Percentiles rank a stretch among this genome's conserved stretches.
These are phyloP conservation scores for Paelopatides confundens DNA, from an alignment of 53 echinoderm and acorn worm genomes.

Conservation along the genomic window DNA sequence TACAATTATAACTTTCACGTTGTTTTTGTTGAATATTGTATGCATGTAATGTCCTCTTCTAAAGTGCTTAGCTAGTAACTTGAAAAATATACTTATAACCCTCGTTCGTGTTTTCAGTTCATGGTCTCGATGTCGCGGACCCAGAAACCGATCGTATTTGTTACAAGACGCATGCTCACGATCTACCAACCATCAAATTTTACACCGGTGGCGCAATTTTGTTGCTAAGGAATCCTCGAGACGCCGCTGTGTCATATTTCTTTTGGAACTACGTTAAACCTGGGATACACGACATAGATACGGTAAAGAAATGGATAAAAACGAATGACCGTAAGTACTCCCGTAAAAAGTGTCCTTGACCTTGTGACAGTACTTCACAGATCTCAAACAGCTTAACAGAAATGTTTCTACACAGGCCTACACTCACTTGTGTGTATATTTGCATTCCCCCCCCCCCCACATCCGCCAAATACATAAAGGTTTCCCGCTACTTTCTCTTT, in stretches of 20 bases:
- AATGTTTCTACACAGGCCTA: too few species aligned
- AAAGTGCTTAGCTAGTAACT: too few species aligned
- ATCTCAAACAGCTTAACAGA: too few species aligned
- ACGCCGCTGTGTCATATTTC: neutral
- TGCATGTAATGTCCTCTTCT: neutral
- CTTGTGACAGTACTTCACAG: too few species aligned
- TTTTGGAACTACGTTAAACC: neutral
- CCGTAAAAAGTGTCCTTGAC: too few species aligned
- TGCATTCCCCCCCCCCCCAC: too few species aligned
- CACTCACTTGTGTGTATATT: too few species aligned
- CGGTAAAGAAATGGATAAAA: neutral
- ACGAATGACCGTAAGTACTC: slow-evolving; percentile 13
- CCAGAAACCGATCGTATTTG: slow-evolving; percentile 29
- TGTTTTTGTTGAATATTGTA: neutral
- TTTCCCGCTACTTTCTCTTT: too few species aligned
- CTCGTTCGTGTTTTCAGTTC: neutral
- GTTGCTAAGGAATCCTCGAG: neutral
- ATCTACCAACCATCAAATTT: neutral
- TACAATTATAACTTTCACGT: neutral
- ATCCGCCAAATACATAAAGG: too few species aligned
- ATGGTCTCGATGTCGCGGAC: neutral
- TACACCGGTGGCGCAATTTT: slow-evolving; percentile 17
- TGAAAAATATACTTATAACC: too few species aligned
- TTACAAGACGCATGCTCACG: slow-evolving; percentile 19
- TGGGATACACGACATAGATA: neutral